phyloP scores from a whole-genome alignment of 2,113 vertebrate species.

The Suncus etruscus region DNA sequence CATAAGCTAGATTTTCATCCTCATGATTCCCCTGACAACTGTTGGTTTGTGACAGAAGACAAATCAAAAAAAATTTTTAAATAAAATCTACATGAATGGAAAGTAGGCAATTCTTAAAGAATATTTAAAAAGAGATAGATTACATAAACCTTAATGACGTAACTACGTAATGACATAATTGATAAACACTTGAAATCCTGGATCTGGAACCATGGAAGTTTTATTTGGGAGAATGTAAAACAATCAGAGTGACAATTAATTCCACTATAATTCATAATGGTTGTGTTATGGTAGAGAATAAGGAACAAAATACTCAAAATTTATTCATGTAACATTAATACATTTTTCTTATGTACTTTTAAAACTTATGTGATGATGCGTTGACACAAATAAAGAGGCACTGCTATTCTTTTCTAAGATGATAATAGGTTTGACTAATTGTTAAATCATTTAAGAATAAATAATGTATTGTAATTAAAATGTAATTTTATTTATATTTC shows the following conservation, averaged over 20 bases:
- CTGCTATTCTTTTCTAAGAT: not conserved
- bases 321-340: not conserved
- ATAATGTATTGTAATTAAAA: not conserved
- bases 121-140: slow-evolving; percentile 9
- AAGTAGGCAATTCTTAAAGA: not conserved
- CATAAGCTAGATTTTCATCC: too few species aligned
- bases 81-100: not conserved
- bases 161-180: not conserved
- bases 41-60: too few species aligned
- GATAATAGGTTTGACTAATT: not conserved
- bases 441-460: not conserved
- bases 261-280: not conserved
- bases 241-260: not conserved
- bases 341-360: not conserved
- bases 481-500: not conserved
- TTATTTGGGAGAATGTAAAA: not conserved
- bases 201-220: not conserved
- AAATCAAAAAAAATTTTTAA: not conserved
- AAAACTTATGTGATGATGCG: not conserved
- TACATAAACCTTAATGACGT: not conserved
- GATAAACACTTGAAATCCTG: not conserved
- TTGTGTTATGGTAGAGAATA: not conserved
- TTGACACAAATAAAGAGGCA: slow-evolving; percentile 7
- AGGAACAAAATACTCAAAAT: not conserved
- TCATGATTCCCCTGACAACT: too few species aligned